These are phyloP conservation scores for Notamacropus eugenii DNA, from an alignment of 2,797 vertebrate genomes.

Conservation along the genomic window DNA sequence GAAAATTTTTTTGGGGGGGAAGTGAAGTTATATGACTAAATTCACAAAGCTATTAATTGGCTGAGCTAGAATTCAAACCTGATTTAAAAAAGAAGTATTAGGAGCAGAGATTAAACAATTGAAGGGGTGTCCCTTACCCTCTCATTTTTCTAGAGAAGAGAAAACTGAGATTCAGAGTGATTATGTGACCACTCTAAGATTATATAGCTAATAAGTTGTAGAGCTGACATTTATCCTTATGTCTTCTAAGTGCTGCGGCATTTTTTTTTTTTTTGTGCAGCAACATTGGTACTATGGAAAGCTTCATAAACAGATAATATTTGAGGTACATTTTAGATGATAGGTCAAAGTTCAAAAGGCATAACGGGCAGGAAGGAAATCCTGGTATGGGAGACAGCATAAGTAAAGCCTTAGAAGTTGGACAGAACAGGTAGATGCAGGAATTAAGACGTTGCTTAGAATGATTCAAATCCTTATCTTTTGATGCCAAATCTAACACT, in stretches of 20 bases:
- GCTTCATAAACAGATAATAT: neutral
- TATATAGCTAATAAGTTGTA: neutral
- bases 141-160: neutral
- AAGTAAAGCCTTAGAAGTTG: neutral
- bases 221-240: neutral
- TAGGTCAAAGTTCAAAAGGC: neutral
- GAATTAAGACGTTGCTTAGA: neutral
- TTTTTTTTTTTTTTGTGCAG: too few species aligned
- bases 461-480: neutral
- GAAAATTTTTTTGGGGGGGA: neutral
- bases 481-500: neutral
- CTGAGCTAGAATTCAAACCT: neutral
- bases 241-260: neutral
- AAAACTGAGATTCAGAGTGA: neutral
- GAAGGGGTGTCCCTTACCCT: neutral
- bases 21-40: neutral
- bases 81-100: neutral
- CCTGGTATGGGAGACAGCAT: neutral
- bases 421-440: neutral
- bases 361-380: neutral
- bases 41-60: neutral
- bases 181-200: neutral
- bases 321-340: neutral
- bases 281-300: neutral
- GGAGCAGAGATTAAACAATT: neutral